These are phyloP conservation scores for Acrocephalus kingi DNA, from an alignment of 2,113 vertebrate genomes.

Conservation along the genomic window DNA sequence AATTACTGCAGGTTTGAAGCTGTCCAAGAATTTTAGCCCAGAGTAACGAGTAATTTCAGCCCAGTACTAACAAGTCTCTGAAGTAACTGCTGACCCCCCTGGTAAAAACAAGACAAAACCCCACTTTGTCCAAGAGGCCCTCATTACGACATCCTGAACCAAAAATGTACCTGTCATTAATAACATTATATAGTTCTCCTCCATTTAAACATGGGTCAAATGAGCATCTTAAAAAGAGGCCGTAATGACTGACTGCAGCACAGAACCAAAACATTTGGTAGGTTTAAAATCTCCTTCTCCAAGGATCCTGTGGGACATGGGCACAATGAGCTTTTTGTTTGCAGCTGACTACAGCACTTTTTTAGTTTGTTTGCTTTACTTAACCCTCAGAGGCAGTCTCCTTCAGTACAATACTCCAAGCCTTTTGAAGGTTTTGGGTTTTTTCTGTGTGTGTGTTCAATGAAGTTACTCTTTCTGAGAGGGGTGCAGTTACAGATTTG, in stretches of 20 bases:
- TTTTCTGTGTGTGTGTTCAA: neutral
- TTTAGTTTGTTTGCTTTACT: constrained; percentile 71
- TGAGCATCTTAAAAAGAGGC: constrained; percentile 47
- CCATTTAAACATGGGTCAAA: constrained; percentile 51
- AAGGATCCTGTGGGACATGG: constrained; percentile 1
- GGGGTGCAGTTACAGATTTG: constrained; percentile 46
- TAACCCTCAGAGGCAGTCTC: constrained; percentile 55
- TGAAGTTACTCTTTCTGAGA: constrained; percentile 43
- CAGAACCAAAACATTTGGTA: constrained; percentile 71
- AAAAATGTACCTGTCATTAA: constrained; percentile 56
- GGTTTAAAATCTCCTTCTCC: constrained; percentile 55
- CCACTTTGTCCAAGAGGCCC: neutral
- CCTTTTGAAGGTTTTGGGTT: neutral
- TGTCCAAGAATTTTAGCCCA: neutral
- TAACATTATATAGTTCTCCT: constrained; percentile 32
- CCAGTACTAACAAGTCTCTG: neutral
- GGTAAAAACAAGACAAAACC: constrained; percentile 7
- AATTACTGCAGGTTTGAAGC: neutral
- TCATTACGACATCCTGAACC: neutral
- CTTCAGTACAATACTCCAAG: constrained; percentile 20
- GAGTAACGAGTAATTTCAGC: neutral
- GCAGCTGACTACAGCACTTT: constrained; percentile 37
- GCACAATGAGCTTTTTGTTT: constrained; percentile 73
- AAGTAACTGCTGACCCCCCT: constrained; percentile 7
- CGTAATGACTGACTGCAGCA: constrained; percentile 46